Conservation (phyloP, 2,797 vertebrate species). For the Urocyon cinereoargenteus region DNA sequence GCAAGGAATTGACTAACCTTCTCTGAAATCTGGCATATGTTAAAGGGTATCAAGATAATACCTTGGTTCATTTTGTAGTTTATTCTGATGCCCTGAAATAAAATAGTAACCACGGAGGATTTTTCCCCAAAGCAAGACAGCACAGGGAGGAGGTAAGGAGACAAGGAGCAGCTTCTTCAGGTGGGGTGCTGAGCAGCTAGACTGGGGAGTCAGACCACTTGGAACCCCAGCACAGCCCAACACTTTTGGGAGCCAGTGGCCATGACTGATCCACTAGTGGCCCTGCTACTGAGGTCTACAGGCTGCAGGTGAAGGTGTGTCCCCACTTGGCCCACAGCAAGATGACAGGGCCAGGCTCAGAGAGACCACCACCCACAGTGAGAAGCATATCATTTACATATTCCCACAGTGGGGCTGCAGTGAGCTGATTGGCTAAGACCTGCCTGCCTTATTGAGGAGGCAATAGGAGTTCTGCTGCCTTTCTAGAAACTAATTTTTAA, state of each 20-base stretch:
- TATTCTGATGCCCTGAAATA: constrained; percentile 59
- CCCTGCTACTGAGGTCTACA: neutral
- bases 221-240: neutral
- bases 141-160: neutral
- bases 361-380: constrained; percentile 84
- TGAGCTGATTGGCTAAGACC: constrained; percentile 90
- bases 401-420: constrained; percentile 86
- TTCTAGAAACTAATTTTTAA: constrained; percentile 95
- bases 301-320: neutral
- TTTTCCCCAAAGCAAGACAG: constrained; percentile 41
- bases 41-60: neutral
- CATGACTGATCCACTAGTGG: neutral
- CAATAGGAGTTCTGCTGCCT: constrained; percentile 91
- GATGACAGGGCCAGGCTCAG: neutral
- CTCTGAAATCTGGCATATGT: constrained; percentile 1
- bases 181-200: neutral
- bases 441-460: constrained; percentile 91
- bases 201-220: neutral
- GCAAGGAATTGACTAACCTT: constrained; percentile 31
- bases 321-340: neutral
- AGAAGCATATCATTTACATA: constrained; percentile 92
- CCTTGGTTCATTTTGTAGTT: constrained; percentile 38
- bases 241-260: neutral
- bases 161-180: neutral
- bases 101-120: neutral